Evolutionary conservation across 53 echinoderm and acorn worm genomes (phyloP), one percentile per base, ranked within the genome.

Genomic region (Glandiceps talaboti): DNA sequence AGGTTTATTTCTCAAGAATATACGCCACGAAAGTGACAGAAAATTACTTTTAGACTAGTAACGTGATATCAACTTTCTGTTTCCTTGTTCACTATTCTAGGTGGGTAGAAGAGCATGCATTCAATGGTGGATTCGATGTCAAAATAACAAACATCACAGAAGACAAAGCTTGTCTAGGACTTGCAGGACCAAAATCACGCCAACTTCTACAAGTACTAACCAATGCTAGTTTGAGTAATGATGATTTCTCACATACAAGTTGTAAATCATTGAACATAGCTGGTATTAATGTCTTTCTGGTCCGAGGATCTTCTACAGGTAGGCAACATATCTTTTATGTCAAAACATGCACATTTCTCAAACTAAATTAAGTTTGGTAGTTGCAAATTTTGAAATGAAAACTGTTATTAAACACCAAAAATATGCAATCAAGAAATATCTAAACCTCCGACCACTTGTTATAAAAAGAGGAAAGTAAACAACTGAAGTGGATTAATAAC

Each of bases 271-370:
- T 95, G 25, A 84, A 32, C 10, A 73, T 95, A 30, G 92, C 84
- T 33, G 92, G 90, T 79, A 85, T 95, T 0, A 31, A 72, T 28
- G 86, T 84, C 1, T 86, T 76, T 26, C 92, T 92, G 0, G 30
- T 95, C 32, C 85, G 92, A 31, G 92, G 90, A 74, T 93, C 95
- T 25, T 92, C 90, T 33, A 88, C 95, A 79, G 95, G 95, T 95
- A 78, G 30, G 88, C 28, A 45, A 20, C n/a, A n/a, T n/a, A n/a
- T n/a, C n/a, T n/a, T n/a, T n/a, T n/a, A n/a, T n/a, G n/a, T n/a
- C n/a, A n/a, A n/a, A n/a, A n/a, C n/a, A n/a, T n/a, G n/a, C n/a
- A n/a, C n/a, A n/a, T n/a, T n/a, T n/a, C n/a, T n/a, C n/a, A n/a
- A n/a, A n/a, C n/a, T n/a, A n/a, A n/a, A n/a, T n/a, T n/a, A n/a